Base-by-base conservation (phyloP, 2,888 invertebrate species). In the Cryptosula pallasiana region DNA sequence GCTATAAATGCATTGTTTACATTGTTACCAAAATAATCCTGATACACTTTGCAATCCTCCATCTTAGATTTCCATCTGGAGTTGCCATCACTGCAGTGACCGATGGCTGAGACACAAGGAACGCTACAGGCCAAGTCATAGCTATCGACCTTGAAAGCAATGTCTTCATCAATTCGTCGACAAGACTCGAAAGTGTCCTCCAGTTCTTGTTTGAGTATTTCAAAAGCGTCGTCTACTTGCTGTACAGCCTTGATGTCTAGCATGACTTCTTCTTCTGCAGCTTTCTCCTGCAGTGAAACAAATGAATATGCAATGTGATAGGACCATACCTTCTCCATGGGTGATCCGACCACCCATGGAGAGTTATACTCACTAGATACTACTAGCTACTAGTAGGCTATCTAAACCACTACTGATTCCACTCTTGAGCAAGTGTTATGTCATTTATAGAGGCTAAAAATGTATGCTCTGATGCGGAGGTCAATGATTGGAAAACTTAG, bases 21-120 rank as follows among this genome's bases (percentile, higher is more conserved):
- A 72, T 83, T 82, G 13, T 80, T 80, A 0, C 82, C 82, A 76
- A 81, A 81, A 69, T 74, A 78, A 73, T 83, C 82, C 70, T 83
- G 82, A 71, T 79, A 83, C 3, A 81, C 78, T 27, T 78, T 74
- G 0, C 79, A 77, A 74, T 83, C 83, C 72, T 83, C 83, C 83
- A 83, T 83, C 25, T 76, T 73, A 20, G 76, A 78, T 72, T 82
- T 83, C 81, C 82, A 83, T 5, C 74, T 73, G 13, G 77, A 76
- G 73, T 83, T 83, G 35, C 75, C 75, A 73, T 76, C 76, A 13
- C 78, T 76, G 57, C 81, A 81, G 20, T 72, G 71, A 13, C 75
- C 76, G 5, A 70, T 32, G 9, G 70, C 70, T 25, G 36, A 54
- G 5, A 70, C 70, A 29, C 13, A 36, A 13, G 9, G 36, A 9